Evolutionary conservation across 2,888 invertebrate genomes (phyloP).

Genomic region (Xylocampa areola): DNA sequence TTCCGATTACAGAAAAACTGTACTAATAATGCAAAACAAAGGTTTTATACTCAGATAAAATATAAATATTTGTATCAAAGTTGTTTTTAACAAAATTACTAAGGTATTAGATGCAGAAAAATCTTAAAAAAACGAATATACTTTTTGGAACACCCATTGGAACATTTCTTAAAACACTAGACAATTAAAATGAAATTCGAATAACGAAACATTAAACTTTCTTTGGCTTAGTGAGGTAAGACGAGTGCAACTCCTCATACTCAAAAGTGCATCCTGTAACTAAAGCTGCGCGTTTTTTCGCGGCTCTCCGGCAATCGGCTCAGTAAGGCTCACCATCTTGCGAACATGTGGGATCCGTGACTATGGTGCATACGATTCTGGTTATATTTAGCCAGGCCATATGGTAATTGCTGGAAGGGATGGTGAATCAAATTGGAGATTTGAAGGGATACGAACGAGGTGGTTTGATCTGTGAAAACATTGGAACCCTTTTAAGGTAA

Average conservation of each 20-base stretch:
- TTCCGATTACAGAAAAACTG: no score
- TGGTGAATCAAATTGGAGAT: constrained; percentile 67
- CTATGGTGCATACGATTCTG: constrained; percentile 71
- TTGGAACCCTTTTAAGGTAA: constrained; percentile 48
- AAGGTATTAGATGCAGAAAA: no score
- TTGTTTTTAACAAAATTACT: no score
- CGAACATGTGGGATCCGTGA: constrained; percentile 82
- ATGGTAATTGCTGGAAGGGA: constrained; percentile 77
- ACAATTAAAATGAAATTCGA: constrained; percentile 54
- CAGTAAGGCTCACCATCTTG: constrained; percentile 84
- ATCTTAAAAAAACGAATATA: background rate
- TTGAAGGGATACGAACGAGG: constrained; percentile 51
- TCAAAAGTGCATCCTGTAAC: constrained; percentile 86
- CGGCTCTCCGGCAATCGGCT: constrained; percentile 79
- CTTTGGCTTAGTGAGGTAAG: constrained; percentile 63
- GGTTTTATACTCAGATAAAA: no score
- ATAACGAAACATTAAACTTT: constrained; percentile 65
- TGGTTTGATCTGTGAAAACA: constrained; percentile 54
- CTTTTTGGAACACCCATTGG: background rate
- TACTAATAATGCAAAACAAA: no score
- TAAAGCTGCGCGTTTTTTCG: constrained; percentile 84
- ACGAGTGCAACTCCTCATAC: constrained; percentile 68
- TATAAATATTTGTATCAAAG: no score
- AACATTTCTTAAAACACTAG: background rate
- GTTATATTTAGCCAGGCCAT: constrained; percentile 86